Conservation (phyloP, 2,113 vertebrate species). For the Gorilla gorilla region DNA sequence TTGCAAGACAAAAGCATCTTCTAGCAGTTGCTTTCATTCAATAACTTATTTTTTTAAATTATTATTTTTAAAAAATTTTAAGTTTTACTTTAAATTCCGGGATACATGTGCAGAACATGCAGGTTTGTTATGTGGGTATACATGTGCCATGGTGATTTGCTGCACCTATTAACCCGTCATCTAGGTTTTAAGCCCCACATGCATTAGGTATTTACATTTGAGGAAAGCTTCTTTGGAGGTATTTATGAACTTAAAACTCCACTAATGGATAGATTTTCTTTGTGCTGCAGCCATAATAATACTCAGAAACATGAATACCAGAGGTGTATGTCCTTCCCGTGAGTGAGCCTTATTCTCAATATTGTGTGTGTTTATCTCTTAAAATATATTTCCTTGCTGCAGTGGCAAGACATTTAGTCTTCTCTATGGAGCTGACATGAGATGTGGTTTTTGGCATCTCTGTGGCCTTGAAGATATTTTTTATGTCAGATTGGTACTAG, state of each 20-base stretch:
- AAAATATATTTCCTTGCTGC: neutral
- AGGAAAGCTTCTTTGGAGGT: neutral
- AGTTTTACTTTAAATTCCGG: too few relatives aligned
- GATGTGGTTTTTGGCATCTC: neutral
- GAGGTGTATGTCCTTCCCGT: neutral
- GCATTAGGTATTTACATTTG: neutral
- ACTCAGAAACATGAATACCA: neutral
- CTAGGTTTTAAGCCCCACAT: too few relatives aligned
- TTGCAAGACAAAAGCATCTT: neutral
- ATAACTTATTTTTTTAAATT: neutral
- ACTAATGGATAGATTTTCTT: neutral
- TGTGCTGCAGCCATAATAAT: neutral
- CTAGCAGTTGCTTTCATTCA: neutral
- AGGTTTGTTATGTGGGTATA: too few relatives aligned
- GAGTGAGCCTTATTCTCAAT: neutral
- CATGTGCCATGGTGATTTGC: too few relatives aligned
- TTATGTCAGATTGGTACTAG: neutral
- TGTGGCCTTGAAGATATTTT: slow-evolving; percentile 16
- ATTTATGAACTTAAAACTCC: slow-evolving; percentile 5
- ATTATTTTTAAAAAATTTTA: neutral
- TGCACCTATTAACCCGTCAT: too few relatives aligned
- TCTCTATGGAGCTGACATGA: neutral
- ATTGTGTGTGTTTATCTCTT: neutral
- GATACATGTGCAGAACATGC: too few relatives aligned
- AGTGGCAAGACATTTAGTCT: neutral